Base-by-base conservation (phyloP, 2,113 vertebrate genomes). In the Pardalotus punctatus region DNA sequence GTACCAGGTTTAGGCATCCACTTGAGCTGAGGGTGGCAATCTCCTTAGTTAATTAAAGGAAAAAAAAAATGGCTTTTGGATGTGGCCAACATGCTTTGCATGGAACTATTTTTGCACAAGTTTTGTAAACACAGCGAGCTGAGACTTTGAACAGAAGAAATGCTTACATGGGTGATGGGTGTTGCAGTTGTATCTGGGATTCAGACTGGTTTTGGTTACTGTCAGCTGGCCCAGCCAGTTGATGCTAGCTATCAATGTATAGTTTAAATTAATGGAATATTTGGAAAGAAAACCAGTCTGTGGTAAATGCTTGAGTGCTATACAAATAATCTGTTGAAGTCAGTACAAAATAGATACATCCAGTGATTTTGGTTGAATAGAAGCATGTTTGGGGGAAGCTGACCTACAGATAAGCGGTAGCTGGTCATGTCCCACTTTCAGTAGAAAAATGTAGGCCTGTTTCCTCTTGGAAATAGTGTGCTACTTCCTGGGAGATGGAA, bases 11-110 rank as follows among this genome's bases (percentile, higher is more conserved):
- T 31, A 82, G 61, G n/a, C 18, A 58, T 43, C 11, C 4, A 14
- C 23, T 78, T 64, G 0, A 1, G 11, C 33, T 38, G 27, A 83
- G 29, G 4, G n/a, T 36, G 38, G 36, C 22, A 24, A 33, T 54
- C 15, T 81, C 19, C 42, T 9, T 42, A 33, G 23, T 48, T 77
- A 12, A 28, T 57, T 6, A 28, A 86, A 31, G 53, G 31, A 6
- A 18, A 23, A n/a, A 23, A n/a, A 66, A 56, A 29, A 10, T 11
- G 21, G 10, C 4, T 79, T 5, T 88, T 64, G 5, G 0, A 0
- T 29, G 6, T 70, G 24, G 14, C 11, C 8, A n/a, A 1, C 1
- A 0, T 86, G 19, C 19, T 60, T 84, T 87, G 38, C 6, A 12
- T 21, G 16, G n/a, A 78, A 40, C 8, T 38, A 3, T 60, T 78